These are phyloP conservation scores for Adineta ricciae DNA, from an alignment of 2,888 invertebrate species.

Conservation along the genomic window DNA sequence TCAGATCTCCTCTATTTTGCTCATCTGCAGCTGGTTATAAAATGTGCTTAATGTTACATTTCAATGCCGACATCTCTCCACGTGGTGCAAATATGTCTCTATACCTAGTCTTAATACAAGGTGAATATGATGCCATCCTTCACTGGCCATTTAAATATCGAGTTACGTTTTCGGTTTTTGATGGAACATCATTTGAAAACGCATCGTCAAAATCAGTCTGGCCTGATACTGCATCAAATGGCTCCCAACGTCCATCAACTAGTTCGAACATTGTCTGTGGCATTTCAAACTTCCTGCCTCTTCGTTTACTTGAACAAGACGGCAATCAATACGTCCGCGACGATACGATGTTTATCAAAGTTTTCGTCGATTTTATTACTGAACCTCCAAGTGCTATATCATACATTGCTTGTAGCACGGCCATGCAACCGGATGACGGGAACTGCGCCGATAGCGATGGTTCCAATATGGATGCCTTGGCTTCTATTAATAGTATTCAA, in stretches of 20 bases:
- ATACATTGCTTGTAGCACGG: too few relatives aligned
- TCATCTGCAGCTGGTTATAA: slow-evolving; percentile 39
- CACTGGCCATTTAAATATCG: slow-evolving; percentile 44
- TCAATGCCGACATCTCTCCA: slow-evolving; percentile 46
- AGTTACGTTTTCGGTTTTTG: slow-evolving; percentile 44
- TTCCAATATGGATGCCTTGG: too few relatives aligned
- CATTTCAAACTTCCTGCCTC: background rate
- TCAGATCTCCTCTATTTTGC: background rate
- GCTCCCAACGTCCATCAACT: background rate
- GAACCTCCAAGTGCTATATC: background rate
- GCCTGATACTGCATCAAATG: background rate
- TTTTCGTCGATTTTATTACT: background rate
- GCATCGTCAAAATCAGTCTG: background rate
- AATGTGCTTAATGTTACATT: slow-evolving; percentile 43
- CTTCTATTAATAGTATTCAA: too few relatives aligned
- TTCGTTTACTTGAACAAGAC: background rate
- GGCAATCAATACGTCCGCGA: background rate
- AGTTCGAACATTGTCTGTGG: background rate
- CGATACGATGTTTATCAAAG: background rate
- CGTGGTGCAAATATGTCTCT: slow-evolving; percentile 44
- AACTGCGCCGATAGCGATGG: too few relatives aligned
- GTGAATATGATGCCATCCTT: slow-evolving; percentile 42
- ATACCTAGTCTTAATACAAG: slow-evolving; percentile 45
- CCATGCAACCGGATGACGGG: too few relatives aligned
- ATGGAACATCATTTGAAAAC: slow-evolving; percentile 37